These are phyloP conservation scores for Globicephala melas DNA, from an alignment of 2,113 vertebrate species.

Conservation along the genomic window DNA sequence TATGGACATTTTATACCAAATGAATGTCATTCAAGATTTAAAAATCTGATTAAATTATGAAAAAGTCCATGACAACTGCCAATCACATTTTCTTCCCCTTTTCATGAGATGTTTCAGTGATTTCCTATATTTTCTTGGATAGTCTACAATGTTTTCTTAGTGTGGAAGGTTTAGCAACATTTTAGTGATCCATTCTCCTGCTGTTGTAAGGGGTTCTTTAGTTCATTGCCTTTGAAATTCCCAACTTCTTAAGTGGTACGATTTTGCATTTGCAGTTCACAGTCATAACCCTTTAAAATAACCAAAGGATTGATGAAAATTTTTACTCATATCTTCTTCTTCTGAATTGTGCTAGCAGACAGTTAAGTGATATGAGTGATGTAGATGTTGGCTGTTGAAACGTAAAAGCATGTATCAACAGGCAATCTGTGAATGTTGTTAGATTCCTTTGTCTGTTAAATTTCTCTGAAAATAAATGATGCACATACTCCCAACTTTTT, in stretches of 20 bases:
- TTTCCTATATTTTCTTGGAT: neutral
- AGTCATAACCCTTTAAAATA: neutral
- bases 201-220: neutral
- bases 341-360: neutral
- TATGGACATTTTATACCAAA: neutral
- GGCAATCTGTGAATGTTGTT: neutral
- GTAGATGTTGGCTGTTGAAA: constrained; percentile 19
- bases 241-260: neutral
- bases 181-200: neutral
- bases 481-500: neutral
- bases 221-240: neutral
- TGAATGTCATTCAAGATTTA: neutral
- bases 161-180: neutral
- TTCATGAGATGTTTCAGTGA: neutral
- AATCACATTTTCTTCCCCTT: neutral
- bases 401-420: constrained; percentile 42
- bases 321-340: constrained; percentile 39
- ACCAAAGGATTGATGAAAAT: neutral
- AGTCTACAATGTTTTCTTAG: neutral
- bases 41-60: neutral
- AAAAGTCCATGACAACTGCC: neutral
- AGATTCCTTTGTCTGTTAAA: neutral
- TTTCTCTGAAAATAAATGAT: constrained; percentile 18
- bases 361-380: neutral
- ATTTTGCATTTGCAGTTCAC: constrained; percentile 3